Conservation (phyloP, 64 coral and sea anemone species). For the Actinia equina region DNA sequence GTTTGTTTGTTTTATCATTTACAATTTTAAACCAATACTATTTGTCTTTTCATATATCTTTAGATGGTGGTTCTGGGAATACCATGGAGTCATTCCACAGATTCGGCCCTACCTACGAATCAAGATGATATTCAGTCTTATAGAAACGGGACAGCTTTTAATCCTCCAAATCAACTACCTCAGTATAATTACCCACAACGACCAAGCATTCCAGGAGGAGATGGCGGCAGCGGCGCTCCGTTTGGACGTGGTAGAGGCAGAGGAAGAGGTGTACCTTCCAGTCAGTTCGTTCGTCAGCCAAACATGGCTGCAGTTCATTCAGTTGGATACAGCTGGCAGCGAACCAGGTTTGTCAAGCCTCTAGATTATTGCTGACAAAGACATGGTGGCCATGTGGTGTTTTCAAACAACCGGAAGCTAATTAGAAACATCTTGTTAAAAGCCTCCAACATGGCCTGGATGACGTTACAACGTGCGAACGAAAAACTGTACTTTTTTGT, state of each 20-base stretch:
- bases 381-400: too few relatives aligned
- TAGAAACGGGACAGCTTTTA: background rate
- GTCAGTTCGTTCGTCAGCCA: constrained; percentile 73
- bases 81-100: constrained; percentile 5
- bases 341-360: constrained; percentile 3
- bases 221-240: background rate
- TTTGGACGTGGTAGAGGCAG: constrained; percentile 78
- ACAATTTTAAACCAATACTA: background rate
- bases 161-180: background rate
- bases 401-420: too few relatives aligned
- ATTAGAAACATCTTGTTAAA: too few relatives aligned
- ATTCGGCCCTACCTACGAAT: constrained; percentile 53
- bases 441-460: too few relatives aligned
- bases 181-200: constrained; percentile 13
- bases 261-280: constrained; percentile 52
- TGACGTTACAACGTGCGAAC: too few relatives aligned
- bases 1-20: background rate
- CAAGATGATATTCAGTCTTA: background rate
- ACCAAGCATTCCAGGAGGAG: background rate
- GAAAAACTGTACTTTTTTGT: too few relatives aligned
- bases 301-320: constrained; percentile 27
- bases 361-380: too few relatives aligned
- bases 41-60: background rate
- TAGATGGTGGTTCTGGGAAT: background rate
- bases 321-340: constrained; percentile 3